Evolutionary conservation across 2,113 vertebrate species (phyloP).

Genomic region (Gopherus evgoodei): DNA sequence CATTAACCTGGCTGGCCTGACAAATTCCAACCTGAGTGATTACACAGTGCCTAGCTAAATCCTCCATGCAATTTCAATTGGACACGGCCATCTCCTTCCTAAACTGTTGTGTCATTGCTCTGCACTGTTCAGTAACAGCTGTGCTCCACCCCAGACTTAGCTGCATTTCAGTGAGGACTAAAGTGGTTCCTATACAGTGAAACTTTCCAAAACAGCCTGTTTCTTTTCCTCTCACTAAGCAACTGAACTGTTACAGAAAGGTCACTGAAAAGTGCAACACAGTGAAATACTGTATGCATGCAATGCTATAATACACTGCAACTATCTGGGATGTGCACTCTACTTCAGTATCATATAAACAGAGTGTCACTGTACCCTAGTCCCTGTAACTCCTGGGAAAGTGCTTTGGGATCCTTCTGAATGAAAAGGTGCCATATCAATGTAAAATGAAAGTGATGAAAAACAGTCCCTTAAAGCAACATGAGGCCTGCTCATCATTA

Average conservation of each 20-base stretch:
- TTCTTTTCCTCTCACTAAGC: conserved; percentile 19
- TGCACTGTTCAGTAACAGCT: conserved; percentile 63
- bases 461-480: not conserved
- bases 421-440: not conserved
- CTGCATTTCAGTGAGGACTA: conserved; percentile 28
- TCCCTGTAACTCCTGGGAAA: not conserved
- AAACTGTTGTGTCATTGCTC: conserved; percentile 68
- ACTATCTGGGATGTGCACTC: not conserved
- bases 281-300: not conserved
- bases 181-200: conserved; percentile 3
- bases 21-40: conserved; percentile 74
- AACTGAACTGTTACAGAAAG: conserved; percentile 30
- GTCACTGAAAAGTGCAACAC: conserved; percentile 20
- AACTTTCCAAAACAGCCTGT: conserved; percentile 37
- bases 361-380: not conserved
- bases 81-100: conserved; percentile 49
- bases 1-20: conserved; percentile 75
- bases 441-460: not conserved
- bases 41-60: conserved; percentile 72
- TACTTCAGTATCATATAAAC: not conserved
- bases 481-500: not conserved
- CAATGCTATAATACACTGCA: not conserved
- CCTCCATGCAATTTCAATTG: conserved; percentile 67
- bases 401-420: conserved; percentile 16
- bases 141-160: conserved; percentile 42